A percentile compares a stretch with the other conserved stretches of the same genome.
phyloP scores from a whole-genome alignment of 92 coral and sea anemone species.

The Parazoanthus swiftii region DNA sequence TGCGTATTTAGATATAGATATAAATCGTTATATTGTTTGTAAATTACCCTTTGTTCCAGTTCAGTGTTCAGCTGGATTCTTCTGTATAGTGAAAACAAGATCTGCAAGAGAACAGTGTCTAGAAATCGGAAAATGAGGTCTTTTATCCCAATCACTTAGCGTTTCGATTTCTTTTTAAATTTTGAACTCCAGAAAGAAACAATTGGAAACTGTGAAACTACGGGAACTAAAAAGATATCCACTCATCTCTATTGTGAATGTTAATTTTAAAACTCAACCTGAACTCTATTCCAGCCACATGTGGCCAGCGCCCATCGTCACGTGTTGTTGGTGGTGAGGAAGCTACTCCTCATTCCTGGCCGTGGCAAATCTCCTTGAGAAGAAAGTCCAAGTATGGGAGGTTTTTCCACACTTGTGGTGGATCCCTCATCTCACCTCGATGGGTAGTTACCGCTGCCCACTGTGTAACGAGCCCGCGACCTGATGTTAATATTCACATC shows the following conservation, averaged over 20 bases:
- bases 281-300: constrained; percentile 32
- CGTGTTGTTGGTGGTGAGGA: constrained; percentile 68
- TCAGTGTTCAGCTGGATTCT: too few species aligned
- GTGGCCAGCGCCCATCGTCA: constrained; percentile 54
- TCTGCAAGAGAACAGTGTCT: too few species aligned
- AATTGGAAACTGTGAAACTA: too few species aligned
- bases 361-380: constrained; percentile 70
- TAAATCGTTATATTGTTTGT: too few species aligned
- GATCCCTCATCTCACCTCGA: constrained; percentile 56
- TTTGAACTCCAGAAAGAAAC: too few species aligned
- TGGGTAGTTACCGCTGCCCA: constrained; percentile 80
- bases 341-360: constrained; percentile 77
- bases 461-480: constrained; percentile 54
- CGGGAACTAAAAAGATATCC: neutral
- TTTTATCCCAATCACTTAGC: too few species aligned
- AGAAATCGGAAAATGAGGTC: too few species aligned
- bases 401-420: constrained; percentile 66
- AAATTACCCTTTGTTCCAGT: too few species aligned
- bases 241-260: neutral
- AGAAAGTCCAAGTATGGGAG: constrained; percentile 34
- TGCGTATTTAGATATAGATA: too few species aligned
- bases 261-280: neutral
- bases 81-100: too few species aligned
- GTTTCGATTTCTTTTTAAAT: too few species aligned
- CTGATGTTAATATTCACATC: constrained; percentile 7